Evolutionary conservation across 2,888 invertebrate genomes (phyloP).

Genomic region (Bombylius discolor): DNA sequence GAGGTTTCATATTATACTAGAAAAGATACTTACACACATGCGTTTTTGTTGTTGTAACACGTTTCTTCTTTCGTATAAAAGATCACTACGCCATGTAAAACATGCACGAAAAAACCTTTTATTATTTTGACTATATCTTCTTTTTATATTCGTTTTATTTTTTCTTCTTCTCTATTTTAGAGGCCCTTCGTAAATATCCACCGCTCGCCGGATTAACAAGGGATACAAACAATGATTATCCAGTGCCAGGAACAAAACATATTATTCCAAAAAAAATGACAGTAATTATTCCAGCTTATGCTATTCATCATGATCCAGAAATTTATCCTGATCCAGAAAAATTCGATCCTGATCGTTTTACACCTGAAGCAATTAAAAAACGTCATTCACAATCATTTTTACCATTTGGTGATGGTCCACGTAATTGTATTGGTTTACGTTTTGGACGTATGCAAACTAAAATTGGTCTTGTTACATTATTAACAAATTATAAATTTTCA

Average conservation of each 20-base stretch:
- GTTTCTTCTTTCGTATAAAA: no score
- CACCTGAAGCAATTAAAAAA: conserved; percentile 26
- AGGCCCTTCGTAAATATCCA: conserved; percentile 38
- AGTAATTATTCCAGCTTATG: conserved; percentile 38
- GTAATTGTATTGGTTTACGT: conserved; percentile 33
- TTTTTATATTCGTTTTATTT: background rate
- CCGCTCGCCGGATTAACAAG: conserved; percentile 29
- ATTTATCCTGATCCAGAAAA: conserved; percentile 43
- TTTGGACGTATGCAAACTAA: conserved; percentile 26
- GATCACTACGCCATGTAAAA: no score
- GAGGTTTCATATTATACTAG: no score
- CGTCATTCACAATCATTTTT: conserved; percentile 20
- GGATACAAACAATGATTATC: conserved; percentile 25
- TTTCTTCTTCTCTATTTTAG: conserved; percentile 18
- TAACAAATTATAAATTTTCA: conserved; percentile 16
- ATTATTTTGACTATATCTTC: no score
- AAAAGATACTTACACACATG: no score
- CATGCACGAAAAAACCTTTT: no score
- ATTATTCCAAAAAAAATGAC: conserved; percentile 33
- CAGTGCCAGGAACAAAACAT: conserved; percentile 23
- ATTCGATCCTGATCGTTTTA: conserved; percentile 46
- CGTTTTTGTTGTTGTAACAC: no score
- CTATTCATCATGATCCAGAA: conserved; percentile 42
- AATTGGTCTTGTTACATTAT: conserved; percentile 9
- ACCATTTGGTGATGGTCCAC: conserved; percentile 36